Conservation (phyloP, 2,113 vertebrate genomes). For the Lophius piscatorius region DNA sequence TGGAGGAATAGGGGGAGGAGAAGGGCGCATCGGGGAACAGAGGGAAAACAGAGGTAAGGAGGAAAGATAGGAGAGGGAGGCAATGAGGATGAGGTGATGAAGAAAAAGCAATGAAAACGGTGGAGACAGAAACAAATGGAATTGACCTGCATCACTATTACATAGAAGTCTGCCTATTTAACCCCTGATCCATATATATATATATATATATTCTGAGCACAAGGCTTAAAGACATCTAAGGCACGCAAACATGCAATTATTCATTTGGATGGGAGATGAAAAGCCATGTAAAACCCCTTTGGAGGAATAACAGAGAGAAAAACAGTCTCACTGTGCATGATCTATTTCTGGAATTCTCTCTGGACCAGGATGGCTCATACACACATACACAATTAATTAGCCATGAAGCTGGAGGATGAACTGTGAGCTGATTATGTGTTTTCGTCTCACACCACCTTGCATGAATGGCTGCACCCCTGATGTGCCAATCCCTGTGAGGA, state of each 20-base stretch:
- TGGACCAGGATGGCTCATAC: constrained; percentile 46
- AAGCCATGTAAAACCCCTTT: constrained; percentile 62
- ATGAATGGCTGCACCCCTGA: constrained; percentile 28
- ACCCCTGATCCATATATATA: constrained; percentile 2
- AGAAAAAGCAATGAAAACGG: constrained; percentile 21
- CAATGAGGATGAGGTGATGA: constrained; percentile 44
- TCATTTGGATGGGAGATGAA: constrained; percentile 56
- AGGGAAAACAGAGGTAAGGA: constrained; percentile 40
- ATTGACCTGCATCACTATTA: constrained; percentile 25
- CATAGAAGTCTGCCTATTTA: background rate
- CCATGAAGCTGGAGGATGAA: constrained; percentile 49
- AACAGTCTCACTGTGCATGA: constrained; percentile 61
- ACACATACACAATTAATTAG: constrained; percentile 55
- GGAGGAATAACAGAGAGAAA: constrained; percentile 59
- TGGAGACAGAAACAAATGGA: constrained; percentile 6
- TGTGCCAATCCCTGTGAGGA: constrained; percentile 38
- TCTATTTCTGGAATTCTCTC: constrained; percentile 76
- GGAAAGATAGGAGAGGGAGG: constrained; percentile 19
- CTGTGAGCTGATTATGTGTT: constrained; percentile 21
- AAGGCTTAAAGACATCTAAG: constrained; percentile 36
- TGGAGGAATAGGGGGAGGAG: constrained; percentile 11
- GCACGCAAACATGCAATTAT: constrained; percentile 58
- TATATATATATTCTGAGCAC: constrained; percentile 28
- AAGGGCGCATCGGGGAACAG: constrained; percentile 23
- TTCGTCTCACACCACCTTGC: constrained; percentile 54